phyloP scores from a whole-genome alignment of 2,888 invertebrate genomes.

The Platypus cylindrus region DNA sequence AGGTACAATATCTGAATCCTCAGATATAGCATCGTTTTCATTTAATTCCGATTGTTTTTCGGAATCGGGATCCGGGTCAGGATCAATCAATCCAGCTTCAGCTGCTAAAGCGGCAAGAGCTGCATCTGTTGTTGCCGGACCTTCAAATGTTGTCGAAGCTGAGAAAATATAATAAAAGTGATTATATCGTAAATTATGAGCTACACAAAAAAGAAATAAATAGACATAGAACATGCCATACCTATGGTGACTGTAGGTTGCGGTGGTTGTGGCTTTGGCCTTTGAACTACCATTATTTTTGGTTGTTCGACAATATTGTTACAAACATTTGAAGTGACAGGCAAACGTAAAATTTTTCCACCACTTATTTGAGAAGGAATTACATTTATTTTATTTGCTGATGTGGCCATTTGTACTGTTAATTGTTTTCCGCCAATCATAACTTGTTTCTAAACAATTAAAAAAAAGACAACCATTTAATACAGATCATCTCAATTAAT shows the following conservation, averaged over 20 bases:
- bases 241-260: conserved; percentile 41
- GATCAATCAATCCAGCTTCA: conserved; percentile 47
- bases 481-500: too few species aligned
- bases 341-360: conserved; percentile 32
- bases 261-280: conserved; percentile 35
- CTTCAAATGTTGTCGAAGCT: conserved; percentile 42
- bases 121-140: conserved; percentile 48
- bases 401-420: conserved; percentile 52
- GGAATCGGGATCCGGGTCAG: conserved; percentile 34
- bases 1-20: conserved; percentile 12
- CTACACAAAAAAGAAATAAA: background rate
- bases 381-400: conserved; percentile 49
- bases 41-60: conserved; percentile 17
- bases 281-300: conserved; percentile 39
- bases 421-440: conserved; percentile 60
- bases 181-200: too few species aligned
- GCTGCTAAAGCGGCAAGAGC: conserved; percentile 49
- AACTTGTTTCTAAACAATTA: conserved; percentile 40
- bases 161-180: conserved; percentile 6
- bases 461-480: too few species aligned
- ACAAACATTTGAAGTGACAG: conserved; percentile 27
- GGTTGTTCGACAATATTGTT: conserved; percentile 27
- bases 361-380: conserved; percentile 27
- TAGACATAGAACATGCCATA: conserved; percentile 11
- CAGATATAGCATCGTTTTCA: conserved; percentile 15